A percentile compares a stretch with the other conserved stretches of the same genome.
phyloP scores from a whole-genome alignment of 2,888 invertebrate species.

The Ptycholaimellus sp. region DNA sequence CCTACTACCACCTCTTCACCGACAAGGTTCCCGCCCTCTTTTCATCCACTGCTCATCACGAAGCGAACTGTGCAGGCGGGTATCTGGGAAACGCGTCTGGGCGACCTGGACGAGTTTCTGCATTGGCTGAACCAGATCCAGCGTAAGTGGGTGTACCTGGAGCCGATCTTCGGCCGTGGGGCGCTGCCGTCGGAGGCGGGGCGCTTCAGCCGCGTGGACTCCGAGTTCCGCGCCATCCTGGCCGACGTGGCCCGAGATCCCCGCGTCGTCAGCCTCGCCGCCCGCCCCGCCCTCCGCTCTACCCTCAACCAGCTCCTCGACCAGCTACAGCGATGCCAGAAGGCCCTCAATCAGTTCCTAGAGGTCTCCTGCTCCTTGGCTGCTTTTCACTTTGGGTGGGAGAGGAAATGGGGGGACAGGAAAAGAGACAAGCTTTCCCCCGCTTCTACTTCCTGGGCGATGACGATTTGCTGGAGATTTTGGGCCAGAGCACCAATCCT shows the following conservation, averaged over 20 bases:
- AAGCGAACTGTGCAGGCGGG: no score
- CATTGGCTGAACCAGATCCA: slow-evolving; percentile 54
- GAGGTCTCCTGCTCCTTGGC: slow-evolving; percentile 37
- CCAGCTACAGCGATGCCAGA: slow-evolving; percentile 68
- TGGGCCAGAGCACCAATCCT: slow-evolving; percentile 71
- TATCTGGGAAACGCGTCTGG: slow-evolving; percentile 54
- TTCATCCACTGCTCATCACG: no score
- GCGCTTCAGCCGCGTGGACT: slow-evolving; percentile 57
- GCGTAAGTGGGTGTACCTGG: slow-evolving; percentile 71
- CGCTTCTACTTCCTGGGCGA: slow-evolving; percentile 89
- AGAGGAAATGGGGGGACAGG: no score
- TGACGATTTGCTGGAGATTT: slow-evolving; percentile 78
- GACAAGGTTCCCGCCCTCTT: no score
- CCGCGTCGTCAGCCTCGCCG: slow-evolving; percentile 47
- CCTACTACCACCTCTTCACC: slow-evolving; percentile 53
- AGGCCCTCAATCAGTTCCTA: slow-evolving; percentile 71
- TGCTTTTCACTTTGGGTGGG: no score
- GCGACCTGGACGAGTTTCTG: slow-evolving; percentile 49
- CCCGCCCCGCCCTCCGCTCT: slow-evolving; percentile 43
- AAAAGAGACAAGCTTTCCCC: slow-evolving; percentile 74
- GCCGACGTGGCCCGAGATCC: slow-evolving; percentile 48
- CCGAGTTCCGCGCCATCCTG: slow-evolving; percentile 41
- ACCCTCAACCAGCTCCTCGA: slow-evolving; percentile 59
- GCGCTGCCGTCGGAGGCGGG: slow-evolving; percentile 48
- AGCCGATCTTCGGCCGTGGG: slow-evolving; percentile 69